Evolutionary conservation across 2,113 vertebrate species (phyloP).

Genomic region (Penelope pileata): DNA sequence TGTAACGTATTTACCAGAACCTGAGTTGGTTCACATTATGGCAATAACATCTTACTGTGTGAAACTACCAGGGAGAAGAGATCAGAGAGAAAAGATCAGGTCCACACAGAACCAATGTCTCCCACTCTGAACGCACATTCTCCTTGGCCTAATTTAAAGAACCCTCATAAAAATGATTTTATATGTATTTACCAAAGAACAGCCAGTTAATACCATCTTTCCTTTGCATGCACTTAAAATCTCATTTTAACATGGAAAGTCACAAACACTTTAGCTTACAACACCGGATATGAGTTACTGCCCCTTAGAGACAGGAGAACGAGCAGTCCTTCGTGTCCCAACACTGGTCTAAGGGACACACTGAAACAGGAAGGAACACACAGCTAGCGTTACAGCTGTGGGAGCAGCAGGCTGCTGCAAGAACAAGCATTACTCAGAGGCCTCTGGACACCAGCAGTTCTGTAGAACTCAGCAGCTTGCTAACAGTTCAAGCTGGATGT

Average conservation of each 20-base stretch:
- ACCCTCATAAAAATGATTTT: background rate
- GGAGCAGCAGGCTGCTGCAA: background rate
- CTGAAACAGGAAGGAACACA: background rate
- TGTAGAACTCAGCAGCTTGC: background rate
- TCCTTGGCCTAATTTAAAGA: background rate
- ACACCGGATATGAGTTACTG: too few species aligned
- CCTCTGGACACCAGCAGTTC: background rate
- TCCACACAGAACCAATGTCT: background rate
- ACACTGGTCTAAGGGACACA: too few species aligned
- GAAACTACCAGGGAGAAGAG: background rate
- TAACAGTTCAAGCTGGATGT: background rate
- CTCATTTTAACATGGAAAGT: background rate
- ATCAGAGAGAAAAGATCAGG: background rate
- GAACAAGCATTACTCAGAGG: background rate
- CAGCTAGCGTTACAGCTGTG: background rate
- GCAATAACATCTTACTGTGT: too few species aligned
- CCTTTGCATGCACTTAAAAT: background rate
- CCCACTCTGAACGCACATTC: background rate
- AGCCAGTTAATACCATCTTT: background rate
- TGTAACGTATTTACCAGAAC: background rate
- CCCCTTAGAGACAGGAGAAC: background rate
- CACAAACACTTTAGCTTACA: background rate
- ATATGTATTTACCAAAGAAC: background rate
- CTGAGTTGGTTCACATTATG: too few species aligned
- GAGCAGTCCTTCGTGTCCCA: background rate